Percentiles rank a stretch among this genome's conserved stretches.
These are phyloP conservation scores for Cynopterus brachyotis DNA, from an alignment of 2,113 vertebrate genomes.

Conservation along the genomic window DNA sequence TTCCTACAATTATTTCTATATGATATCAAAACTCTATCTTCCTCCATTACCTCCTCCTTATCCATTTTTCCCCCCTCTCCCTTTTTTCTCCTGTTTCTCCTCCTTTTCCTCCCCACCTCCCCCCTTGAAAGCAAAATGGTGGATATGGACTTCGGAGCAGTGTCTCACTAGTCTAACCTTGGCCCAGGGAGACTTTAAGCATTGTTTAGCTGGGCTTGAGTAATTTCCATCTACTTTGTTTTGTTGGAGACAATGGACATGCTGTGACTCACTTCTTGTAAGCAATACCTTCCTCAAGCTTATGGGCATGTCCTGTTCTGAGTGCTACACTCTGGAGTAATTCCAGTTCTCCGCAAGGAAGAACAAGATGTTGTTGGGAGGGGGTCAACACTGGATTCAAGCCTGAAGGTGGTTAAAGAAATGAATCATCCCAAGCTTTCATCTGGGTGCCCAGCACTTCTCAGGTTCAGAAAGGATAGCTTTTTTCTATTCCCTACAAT, in stretches of 20 bases:
- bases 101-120: neutral
- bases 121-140: neutral
- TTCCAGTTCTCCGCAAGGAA: constrained; percentile 6
- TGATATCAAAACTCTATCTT: neutral
- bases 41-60: neutral
- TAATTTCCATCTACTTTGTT: constrained; percentile 43
- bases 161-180: neutral
- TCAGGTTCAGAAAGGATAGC: neutral
- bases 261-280: constrained; percentile 30
- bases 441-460: neutral
- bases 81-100: neutral
- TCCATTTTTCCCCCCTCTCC: neutral
- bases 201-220: constrained; percentile 1
- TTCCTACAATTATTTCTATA: neutral
- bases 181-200: neutral
- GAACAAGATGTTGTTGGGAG: constrained; percentile 6
- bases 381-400: neutral
- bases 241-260: constrained; percentile 38
- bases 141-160: neutral
- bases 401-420: neutral
- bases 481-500: neutral
- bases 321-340: constrained; percentile 24
- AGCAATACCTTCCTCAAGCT: constrained; percentile 36
- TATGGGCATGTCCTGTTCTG: neutral
- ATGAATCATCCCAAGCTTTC: constrained; percentile 25